Percentiles rank a stretch among this genome's conserved stretches.
Evolutionary conservation across 2,113 vertebrate genomes (phyloP).

Genomic region (Ciconia maguari): DNA sequence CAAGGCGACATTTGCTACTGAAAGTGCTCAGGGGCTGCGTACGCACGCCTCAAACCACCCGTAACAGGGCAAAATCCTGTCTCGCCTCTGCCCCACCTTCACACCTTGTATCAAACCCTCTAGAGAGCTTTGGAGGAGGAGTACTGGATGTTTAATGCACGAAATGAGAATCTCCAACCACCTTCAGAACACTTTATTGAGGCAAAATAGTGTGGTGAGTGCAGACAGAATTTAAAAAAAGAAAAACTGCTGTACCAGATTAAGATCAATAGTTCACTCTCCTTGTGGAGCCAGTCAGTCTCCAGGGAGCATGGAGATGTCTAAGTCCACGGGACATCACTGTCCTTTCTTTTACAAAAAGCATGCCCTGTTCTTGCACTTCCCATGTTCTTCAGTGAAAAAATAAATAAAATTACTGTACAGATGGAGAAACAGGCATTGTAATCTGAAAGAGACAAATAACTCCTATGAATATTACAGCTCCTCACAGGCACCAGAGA

Average conservation of each 20-base stretch:
- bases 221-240: neutral
- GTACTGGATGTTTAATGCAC: neutral
- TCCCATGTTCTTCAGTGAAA: neutral
- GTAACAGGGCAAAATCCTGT: neutral
- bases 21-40: fast-evolving
- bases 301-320: fast-evolving
- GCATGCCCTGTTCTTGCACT: neutral
- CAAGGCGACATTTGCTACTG: fast-evolving
- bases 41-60: fast-evolving
- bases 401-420: slow-evolving; percentile 1
- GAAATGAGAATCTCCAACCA: neutral
- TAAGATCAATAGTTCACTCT: neutral
- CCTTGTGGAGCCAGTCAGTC: neutral
- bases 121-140: fast-evolving
- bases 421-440: neutral
- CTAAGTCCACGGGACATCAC: neutral
- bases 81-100: fast-evolving
- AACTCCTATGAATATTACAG: neutral
- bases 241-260: no score
- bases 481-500: neutral
- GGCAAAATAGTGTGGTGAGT: neutral
- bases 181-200: slow-evolving; percentile 9
- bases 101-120: fast-evolving
- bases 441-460: slow-evolving; percentile 30
- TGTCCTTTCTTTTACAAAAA: neutral